Evolutionary conservation across 64 coral and sea anemone species (phyloP), one percentile per base, ranked within the genome.

Genomic region (Orbicella faveolata): DNA sequence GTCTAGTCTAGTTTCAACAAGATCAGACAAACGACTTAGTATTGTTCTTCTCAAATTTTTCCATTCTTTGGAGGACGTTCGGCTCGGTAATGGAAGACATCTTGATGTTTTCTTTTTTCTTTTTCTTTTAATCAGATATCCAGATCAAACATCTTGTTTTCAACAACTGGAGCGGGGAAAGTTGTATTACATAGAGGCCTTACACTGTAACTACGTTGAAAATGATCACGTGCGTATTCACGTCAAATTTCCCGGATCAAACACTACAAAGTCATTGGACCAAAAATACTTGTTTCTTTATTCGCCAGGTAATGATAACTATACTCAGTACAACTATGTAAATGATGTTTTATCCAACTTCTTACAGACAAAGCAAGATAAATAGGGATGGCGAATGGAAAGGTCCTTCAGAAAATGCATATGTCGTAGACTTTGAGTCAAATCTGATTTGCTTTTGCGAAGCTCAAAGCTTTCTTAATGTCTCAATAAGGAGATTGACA

Each of bases 131-230:
- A 23, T 30, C 20, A 93, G 91, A 54, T 88, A 88, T 72, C 33
- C 62, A 19, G 9, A 39, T 51, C 91, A 93, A 44, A 88, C 0
- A 34, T 93, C 91, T 2, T 61, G 57, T 19, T 52, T 13, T 2
- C 83, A 81, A 63, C 9, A 12, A 33, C 74, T 93, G 7, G 78
- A 51, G 16, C 18, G 17, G 11, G 26, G 79, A 51, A 69, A 23
- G 63, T 48, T 93, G 11, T 93, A 93, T 61, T 93, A 81, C 64
- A 81, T 93, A 3, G 84, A 93, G 26, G 91, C 91, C 33, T 30
- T 93, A 34, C 91, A 93, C 62, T 63, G 83, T 12, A 87, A 93
- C 19, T 93, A 75, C 66, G 13, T 80, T 18, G 0, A 23, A 4
- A 15, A 51, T 35, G 84, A 93, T 65, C 84, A 93, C 36, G 85